phyloP scores from a whole-genome alignment of 2,113 vertebrate species.

The Ciconia maguari region DNA sequence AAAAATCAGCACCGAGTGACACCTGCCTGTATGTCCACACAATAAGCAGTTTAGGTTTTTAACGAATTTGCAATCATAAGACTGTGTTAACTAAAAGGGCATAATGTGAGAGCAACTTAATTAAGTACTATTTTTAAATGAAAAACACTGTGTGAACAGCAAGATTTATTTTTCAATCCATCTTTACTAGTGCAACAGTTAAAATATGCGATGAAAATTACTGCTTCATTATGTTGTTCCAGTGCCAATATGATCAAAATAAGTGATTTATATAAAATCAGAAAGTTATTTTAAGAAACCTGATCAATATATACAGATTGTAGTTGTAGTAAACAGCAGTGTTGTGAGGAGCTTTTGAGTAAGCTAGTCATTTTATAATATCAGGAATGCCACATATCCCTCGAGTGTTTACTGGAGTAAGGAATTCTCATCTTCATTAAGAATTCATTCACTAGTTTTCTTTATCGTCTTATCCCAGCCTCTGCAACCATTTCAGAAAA shows the following conservation, averaged over 20 bases:
- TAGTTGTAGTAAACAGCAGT: background rate
- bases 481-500: conserved; percentile 69
- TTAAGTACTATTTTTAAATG: background rate
- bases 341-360: background rate
- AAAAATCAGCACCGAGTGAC: background rate
- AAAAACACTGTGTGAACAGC: background rate
- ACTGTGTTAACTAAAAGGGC: background rate
- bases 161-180: background rate
- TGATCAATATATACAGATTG: background rate
- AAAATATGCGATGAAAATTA: background rate
- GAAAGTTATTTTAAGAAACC: background rate
- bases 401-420: background rate
- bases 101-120: background rate
- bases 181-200: background rate
- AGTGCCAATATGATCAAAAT: background rate
- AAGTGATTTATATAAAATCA: background rate
- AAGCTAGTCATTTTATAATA: background rate
- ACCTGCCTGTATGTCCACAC: background rate
- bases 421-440: background rate
- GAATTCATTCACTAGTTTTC: background rate
- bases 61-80: background rate
- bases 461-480: conserved; percentile 9
- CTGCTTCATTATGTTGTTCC: background rate
- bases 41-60: background rate
- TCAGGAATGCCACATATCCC: background rate